These are phyloP conservation scores for Cyclopterus lumpus DNA, from an alignment of 2,797 vertebrate species.

Conservation along the genomic window DNA sequence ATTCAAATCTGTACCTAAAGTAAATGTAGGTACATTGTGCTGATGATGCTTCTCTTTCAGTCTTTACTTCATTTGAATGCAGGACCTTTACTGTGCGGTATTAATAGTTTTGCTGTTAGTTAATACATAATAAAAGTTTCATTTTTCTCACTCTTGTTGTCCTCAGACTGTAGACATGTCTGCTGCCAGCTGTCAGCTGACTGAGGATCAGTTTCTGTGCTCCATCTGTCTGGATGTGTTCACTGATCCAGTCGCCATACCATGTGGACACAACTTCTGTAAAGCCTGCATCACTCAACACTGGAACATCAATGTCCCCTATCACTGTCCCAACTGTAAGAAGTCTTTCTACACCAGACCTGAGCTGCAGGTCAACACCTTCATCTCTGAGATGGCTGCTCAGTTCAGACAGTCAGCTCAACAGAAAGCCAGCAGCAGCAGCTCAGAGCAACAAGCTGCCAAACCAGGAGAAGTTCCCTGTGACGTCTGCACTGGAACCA, in stretches of 20 bases:
- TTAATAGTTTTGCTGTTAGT: no score
- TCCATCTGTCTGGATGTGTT: no score
- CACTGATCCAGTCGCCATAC: no score
- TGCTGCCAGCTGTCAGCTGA: no score
- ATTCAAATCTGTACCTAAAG: no score
- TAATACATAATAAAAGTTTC: not conserved
- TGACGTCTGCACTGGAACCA: not conserved
- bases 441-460: not conserved
- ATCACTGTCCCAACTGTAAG: slow-evolving; percentile 1
- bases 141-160: no score
- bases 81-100: no score
- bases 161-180: not conserved
- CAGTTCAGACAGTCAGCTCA: not conserved
- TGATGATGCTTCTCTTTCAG: no score
- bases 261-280: not conserved
- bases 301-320: not conserved
- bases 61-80: no score
- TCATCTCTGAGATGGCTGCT: not conserved
- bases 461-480: not conserved
- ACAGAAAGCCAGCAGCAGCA: slow-evolving; percentile 6
- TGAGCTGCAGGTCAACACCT: not conserved
- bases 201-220: no score
- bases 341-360: not conserved
- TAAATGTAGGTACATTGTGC: no score
- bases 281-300: slow-evolving; percentile 3